A percentile compares a stretch with the other conserved stretches of the same genome.
phyloP scores from a whole-genome alignment of 2,113 vertebrate genomes.

The Sceloporus tristichus region DNA sequence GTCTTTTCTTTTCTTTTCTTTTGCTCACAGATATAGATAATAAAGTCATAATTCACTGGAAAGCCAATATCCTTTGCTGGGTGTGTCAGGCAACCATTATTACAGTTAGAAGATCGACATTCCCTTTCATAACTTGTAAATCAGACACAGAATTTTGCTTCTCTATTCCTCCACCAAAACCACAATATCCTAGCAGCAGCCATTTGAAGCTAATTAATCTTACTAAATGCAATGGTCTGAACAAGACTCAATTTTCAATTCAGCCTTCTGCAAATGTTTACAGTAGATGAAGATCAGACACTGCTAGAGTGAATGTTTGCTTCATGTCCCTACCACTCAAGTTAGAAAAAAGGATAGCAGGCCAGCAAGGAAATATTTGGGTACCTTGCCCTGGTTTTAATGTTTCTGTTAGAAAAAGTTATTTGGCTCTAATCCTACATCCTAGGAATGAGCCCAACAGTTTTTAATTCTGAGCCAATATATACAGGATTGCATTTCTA shows the following conservation, averaged over 20 bases:
- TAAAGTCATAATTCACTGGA: conserved; percentile 30
- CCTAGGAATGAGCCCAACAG: neutral
- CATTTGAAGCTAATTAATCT: conserved; percentile 25
- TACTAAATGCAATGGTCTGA: conserved; percentile 12
- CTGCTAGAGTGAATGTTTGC: neutral
- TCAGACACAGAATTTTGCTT: conserved; percentile 12
- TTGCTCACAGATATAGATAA: neutral
- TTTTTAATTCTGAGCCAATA: neutral
- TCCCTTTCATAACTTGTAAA: conserved; percentile 27
- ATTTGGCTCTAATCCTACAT: neutral
- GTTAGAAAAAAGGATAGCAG: neutral
- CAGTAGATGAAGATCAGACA: neutral
- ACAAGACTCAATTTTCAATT: conserved; percentile 2
- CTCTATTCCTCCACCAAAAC: neutral
- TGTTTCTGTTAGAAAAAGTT: too few species aligned
- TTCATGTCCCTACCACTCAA: neutral
- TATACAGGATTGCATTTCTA: neutral
- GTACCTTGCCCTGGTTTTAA: neutral
- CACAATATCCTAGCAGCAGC: conserved; percentile 11
- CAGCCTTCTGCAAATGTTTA: conserved; percentile 17
- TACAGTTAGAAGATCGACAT: conserved; percentile 11
- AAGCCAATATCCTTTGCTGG: conserved; percentile 17
- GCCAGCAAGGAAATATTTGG: neutral
- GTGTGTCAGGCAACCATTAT: conserved; percentile 18
- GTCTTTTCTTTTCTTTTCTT: neutral